Base-by-base conservation (phyloP, 2,113 vertebrate species). In the Grantiella picta region DNA sequence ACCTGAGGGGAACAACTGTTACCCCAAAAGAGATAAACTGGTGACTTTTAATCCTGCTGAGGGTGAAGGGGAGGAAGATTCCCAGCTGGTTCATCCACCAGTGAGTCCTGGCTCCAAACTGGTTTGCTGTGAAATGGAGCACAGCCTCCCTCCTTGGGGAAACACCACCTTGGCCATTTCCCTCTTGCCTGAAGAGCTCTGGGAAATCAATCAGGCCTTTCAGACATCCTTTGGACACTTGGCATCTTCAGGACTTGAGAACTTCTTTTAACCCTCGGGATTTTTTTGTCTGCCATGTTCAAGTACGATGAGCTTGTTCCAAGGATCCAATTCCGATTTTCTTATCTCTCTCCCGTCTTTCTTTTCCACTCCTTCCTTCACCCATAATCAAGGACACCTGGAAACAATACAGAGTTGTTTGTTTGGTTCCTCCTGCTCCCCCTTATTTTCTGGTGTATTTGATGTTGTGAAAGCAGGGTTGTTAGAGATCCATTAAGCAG, bases 401-500 rank as follows among this genome's bases (percentile, higher is more conserved):
- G 75, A 97, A 97, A 96, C 86, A 96, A 86, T 91, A 95, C 72
- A 87, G 66, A 45, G 60, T 13, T 92, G 61, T 82, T 96, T 95
- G 86, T 77, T 92, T 83, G 47, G 47, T 90, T 86, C 2, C 2
- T 93, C 80, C 76, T 92, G 88, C 76, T 63, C 53, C n/a, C 84
- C 49, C 36, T 73, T 54, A 83, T 96, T 96, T 95, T 72, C 89
- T 93, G 94, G 47, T 94, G 68, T 95, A 91, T 97, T 96, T 97
- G 91, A 86, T 96, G 82, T 80, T 83, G 61, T 88, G 79, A 93
- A 98, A 79, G 89, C 90, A 92, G 95, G 52, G 89, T 92, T 95
- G 95, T 97, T 96, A 95, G 75, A 92, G 94, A 96, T 76, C 92
- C 96, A 96, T 95, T 97, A 96, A 84, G 57, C 73, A 53, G 52